Conservation (phyloP, 2,888 invertebrate species). For the Linnaemya tessellans region DNA sequence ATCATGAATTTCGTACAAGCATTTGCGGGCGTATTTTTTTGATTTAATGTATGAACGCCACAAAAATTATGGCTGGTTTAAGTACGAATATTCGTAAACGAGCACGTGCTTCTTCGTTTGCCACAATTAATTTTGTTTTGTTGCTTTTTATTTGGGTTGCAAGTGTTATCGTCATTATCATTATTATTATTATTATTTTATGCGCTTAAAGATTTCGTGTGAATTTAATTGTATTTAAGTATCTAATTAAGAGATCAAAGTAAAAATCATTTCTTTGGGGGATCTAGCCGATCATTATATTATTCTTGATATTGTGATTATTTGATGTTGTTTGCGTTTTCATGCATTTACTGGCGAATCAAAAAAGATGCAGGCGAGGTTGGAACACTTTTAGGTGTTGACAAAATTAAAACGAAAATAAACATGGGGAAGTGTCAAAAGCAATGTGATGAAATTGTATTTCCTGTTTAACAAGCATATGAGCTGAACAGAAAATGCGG, state of each 20-base stretch:
- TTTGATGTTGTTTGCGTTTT: constrained; percentile 54
- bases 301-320: constrained; percentile 43
- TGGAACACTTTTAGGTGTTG: constrained; percentile 6
- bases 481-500: not conserved
- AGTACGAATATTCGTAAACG: constrained; percentile 50
- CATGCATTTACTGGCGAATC: constrained; percentile 35
- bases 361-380: not conserved
- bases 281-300: constrained; percentile 58
- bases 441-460: constrained; percentile 64
- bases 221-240: constrained; percentile 82
- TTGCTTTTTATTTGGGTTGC: constrained; percentile 27
- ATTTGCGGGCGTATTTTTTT: constrained; percentile 54
- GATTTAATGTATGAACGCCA: constrained; percentile 7
- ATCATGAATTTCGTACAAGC: constrained; percentile 47
- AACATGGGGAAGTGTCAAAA: constrained; percentile 61
- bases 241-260: constrained; percentile 82
- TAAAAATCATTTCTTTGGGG: constrained; percentile 63
- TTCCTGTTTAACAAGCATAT: constrained; percentile 57
- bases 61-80: constrained; percentile 20
- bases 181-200: constrained; percentile 65
- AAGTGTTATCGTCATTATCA: constrained; percentile 59
- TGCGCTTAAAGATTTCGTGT: constrained; percentile 76
- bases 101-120: constrained; percentile 65
- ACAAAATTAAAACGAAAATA: constrained; percentile 31
- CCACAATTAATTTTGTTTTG: constrained; percentile 8